Evolutionary conservation across 2,113 vertebrate genomes (phyloP).

Genomic region (Dissostichus mawsoni): DNA sequence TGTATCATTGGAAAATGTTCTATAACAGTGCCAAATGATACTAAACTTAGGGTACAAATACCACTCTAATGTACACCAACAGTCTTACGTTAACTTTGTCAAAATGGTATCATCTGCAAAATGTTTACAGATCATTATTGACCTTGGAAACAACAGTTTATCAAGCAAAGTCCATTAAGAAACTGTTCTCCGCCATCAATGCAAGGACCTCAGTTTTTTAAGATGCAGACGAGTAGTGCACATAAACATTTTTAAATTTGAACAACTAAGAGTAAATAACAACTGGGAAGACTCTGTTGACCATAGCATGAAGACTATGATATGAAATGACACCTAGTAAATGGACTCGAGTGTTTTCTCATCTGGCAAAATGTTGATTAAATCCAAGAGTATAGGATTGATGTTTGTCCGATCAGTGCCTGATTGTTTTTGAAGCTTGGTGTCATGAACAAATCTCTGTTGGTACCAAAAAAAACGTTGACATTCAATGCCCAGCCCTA

Average conservation of each 20-base stretch:
- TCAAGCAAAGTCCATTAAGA: background rate
- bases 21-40: background rate
- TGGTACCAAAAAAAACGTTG: background rate
- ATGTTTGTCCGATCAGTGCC: background rate
- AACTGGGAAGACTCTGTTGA: background rate
- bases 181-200: background rate
- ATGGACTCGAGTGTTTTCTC: background rate
- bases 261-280: background rate
- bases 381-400: background rate
- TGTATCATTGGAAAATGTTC: background rate
- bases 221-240: background rate
- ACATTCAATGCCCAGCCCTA: background rate
- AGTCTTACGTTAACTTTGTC: background rate
- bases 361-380: constrained; percentile 1
- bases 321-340: background rate
- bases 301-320: background rate
- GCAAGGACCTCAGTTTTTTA: background rate
- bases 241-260: background rate
- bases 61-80: background rate
- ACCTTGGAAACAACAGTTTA: background rate
- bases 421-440: background rate
- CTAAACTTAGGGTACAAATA: background rate
- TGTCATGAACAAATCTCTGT: background rate
- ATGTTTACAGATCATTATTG: background rate
- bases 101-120: background rate